Percentiles rank a stretch among this genome's conserved stretches.
Evolutionary conservation across 2,113 vertebrate species (phyloP).

Genomic region (Odontophorus gujanensis): DNA sequence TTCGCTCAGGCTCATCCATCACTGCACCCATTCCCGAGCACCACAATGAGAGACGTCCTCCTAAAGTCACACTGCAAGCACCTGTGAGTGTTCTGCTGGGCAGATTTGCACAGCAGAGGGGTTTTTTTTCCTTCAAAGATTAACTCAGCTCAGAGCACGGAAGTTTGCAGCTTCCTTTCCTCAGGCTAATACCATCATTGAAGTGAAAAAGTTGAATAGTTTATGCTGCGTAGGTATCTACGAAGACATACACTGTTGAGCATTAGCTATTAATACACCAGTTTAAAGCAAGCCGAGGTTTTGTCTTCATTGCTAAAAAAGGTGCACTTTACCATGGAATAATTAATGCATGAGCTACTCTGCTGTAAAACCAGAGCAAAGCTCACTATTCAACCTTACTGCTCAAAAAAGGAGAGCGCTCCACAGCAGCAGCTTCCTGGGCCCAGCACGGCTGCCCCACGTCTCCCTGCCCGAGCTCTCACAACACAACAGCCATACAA

Average conservation of each 20-base stretch:
- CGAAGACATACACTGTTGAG: not conserved
- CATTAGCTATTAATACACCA: conserved; percentile 20
- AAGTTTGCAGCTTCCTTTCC: not conserved
- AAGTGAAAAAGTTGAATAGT: not conserved
- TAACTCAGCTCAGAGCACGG: not conserved
- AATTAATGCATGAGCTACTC: conserved; percentile 2
- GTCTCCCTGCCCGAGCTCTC: accelerated
- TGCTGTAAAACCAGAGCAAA: not conserved
- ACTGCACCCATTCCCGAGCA: not conserved
- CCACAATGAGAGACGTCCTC: not conserved
- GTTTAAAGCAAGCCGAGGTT: not conserved
- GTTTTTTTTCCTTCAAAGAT: not conserved
- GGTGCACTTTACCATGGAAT: not conserved
- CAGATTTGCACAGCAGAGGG: not conserved
- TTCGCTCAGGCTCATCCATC: not conserved
- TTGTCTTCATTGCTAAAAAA: conserved; percentile 30
- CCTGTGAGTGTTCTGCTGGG: not conserved
- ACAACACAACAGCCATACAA: accelerated
- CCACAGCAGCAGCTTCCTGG: not conserved
- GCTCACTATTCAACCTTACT: not conserved
- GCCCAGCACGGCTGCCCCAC: not conserved
- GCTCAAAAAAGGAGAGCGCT: accelerated
- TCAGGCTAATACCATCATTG: not conserved
- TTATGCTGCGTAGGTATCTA: conserved; percentile 22
- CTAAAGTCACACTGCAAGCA: not conserved